Evolutionary conservation across 2,797 vertebrate genomes (phyloP), one percentile per base, ranked within the genome.

Genomic region (Bryconaethiops microstoma): DNA sequence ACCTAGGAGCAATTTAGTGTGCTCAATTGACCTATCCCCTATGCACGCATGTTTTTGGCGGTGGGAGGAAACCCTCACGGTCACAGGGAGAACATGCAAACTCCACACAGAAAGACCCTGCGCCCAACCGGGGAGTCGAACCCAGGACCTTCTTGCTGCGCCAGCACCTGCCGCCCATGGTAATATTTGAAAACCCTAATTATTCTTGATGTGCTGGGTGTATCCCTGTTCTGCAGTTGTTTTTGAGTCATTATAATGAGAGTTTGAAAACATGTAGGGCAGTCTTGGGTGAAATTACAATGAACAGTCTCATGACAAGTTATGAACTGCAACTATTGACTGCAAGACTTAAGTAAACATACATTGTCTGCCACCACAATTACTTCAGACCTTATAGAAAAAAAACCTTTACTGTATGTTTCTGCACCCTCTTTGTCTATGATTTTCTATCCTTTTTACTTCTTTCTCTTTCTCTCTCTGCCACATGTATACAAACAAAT

Each of bases 301-400:
- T 60, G 9, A 14, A 45, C 39, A 7, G 62, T 25, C 50, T 68
- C 8, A 68, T 78, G 59, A 70, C 50, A 54, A 45, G 67, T 62
- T 80, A 67, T 67, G 35, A 72, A 68, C 63, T 9, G 17, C 21
- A 7, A 52, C 19, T 77, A 21, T 80, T 74, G 67, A 75, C 67
- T 42, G 17, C 60, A 82, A 62, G 59, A 17, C 72, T 16, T 57
- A 40, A 71, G 68, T 40, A 81, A 78, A 40, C 10, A n/a, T 17
- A 23, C 2, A 73, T 64, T 80, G 39, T 39, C 16, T 74, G 7
- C 55, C 7, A 48, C 42, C 63, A 16, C n/a, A 42, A 64, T 69
- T 55, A 45, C 50, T 74, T 59, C 39, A 72, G 82, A 17, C 71
- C 72, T 55, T 7, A n/a, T 62, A 65, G 64, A 54, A 70, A 19